Evolutionary conservation across 2,797 vertebrate species (phyloP), one percentile per base, ranked within the genome.

Genomic region (Amblyraja radiata): DNA sequence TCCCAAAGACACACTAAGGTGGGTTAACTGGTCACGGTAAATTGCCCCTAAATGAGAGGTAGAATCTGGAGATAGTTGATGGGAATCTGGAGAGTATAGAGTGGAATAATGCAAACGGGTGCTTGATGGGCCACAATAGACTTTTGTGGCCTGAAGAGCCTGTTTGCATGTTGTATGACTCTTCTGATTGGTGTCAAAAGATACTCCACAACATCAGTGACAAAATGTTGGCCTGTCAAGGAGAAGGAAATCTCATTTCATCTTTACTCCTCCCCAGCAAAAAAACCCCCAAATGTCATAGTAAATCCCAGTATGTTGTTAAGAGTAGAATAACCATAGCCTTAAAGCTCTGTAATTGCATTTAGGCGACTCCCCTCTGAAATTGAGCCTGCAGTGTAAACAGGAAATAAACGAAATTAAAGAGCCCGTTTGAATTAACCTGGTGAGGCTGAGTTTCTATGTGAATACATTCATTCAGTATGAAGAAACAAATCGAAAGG

Each of bases 351-450:
- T 92, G 23, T n/a, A 76, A 76, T 25, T 91, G 2, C 71, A 76
- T 14, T 73, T 76, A 54, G 36, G 39, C 6, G 1, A 18, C 16
- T 68, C 73, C 71, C 71, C 39, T n/a, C 23, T 74, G 71, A 76
- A 76, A 92, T 25, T 7, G 28, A 74, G 39, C 7, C 84, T 76
- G 71, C 21, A 74, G 36, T 28, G 68, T 74, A 92, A 92, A 92
- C 90, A 54, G 71, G 90, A 76, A 76, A 76, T 92, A 92, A 92
- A 92, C 39, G 58, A 76, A 68, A 71, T 90, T 90, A 90, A 58
- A 76, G 39, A 58, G 13, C 39, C 71, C 58, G n/a, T 88, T 92
- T 76, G 71, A 76, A 92, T 54, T 54, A 92, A 54, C 36, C 71
- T 58, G 46, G 71, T 14, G 68, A 92, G 46, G 36, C 71, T 28